Evolutionary conservation across 1,140 invertebrate species (phyloP).

Genomic region (Tachypleus tridentatus): DNA sequence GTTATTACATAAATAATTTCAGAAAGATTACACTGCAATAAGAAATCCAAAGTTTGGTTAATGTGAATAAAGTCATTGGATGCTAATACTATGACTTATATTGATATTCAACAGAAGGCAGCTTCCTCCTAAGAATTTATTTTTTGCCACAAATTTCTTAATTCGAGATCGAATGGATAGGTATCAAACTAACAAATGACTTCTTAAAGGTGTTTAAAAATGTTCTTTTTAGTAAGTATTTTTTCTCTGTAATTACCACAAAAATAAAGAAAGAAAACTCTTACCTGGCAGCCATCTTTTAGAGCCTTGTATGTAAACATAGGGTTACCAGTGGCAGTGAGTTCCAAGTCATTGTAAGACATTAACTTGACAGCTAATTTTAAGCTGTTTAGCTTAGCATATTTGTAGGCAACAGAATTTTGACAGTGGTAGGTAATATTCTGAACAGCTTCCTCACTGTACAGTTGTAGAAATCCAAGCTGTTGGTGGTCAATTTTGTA

Average conservation of each 20-base stretch:
- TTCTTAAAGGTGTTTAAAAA: neutral
- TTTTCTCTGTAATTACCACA: too few species aligned
- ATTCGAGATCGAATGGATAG: neutral
- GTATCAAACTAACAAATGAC: neutral
- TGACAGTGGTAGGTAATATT: constrained; percentile 74
- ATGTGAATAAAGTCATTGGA: too few species aligned
- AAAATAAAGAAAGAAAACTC: neutral
- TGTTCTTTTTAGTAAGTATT: too few species aligned
- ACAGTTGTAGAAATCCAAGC: constrained; percentile 64
- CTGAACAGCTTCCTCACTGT: constrained; percentile 59
- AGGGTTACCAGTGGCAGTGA: constrained; percentile 49
- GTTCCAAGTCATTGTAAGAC: constrained; percentile 66
- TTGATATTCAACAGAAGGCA: too few species aligned
- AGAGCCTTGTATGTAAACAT: constrained; percentile 56
- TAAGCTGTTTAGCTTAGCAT: constrained; percentile 49
- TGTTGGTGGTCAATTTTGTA: constrained; percentile 76
- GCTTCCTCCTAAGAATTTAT: too few species aligned
- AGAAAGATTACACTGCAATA: too few species aligned
- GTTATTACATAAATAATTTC: too few species aligned
- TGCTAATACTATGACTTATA: too few species aligned
- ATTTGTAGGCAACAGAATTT: constrained; percentile 63
- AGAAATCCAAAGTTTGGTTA: too few species aligned
- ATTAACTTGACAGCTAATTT: constrained; percentile 61
- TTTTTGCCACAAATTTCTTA: constrained; percentile 22
- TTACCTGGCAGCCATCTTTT: constrained; percentile 71